Evolutionary conservation across 2,113 vertebrate genomes (phyloP).

Genomic region (Falco punctatus): DNA sequence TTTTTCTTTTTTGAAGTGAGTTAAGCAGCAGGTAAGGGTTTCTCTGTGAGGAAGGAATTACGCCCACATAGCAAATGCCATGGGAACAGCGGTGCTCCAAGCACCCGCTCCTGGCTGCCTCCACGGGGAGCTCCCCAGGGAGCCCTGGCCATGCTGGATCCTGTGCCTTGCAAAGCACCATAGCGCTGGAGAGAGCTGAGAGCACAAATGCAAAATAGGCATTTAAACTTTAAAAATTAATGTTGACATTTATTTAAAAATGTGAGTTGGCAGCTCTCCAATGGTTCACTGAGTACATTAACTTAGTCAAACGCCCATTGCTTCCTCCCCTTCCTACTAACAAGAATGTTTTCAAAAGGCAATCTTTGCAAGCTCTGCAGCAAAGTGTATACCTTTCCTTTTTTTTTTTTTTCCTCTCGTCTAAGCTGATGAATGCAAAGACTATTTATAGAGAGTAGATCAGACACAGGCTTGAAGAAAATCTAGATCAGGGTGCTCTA

Average conservation of each 20-base stretch:
- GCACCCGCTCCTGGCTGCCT: constrained; percentile 28
- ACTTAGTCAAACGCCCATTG: constrained; percentile 51
- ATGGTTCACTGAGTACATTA: constrained; percentile 49
- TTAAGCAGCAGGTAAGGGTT: constrained; percentile 58
- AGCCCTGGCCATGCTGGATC: neutral
- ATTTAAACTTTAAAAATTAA: constrained; percentile 67
- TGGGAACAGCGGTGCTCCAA: neutral
- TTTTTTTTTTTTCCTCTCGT: neutral
- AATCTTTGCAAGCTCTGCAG: constrained; percentile 4
- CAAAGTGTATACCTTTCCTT: neutral
- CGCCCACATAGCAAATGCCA: constrained; percentile 52
- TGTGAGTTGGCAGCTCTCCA: constrained; percentile 49
- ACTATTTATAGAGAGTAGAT: constrained; percentile 50
- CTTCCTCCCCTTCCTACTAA: constrained; percentile 52
- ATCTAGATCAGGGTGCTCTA: neutral
- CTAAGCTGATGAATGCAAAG: constrained; percentile 24
- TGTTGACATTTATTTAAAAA: constrained; percentile 63
- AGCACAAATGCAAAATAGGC: constrained; percentile 44
- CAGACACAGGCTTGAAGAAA: constrained; percentile 23
- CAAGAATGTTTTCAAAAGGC: constrained; percentile 52
- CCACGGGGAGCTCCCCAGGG: constrained; percentile 30
- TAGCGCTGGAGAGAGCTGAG: neutral
- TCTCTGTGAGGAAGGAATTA: constrained; percentile 59
- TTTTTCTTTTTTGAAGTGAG: constrained; percentile 1
- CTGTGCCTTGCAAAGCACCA: neutral